Conservation (phyloP, 2,797 vertebrate species). For the Trematomus bernacchii region DNA sequence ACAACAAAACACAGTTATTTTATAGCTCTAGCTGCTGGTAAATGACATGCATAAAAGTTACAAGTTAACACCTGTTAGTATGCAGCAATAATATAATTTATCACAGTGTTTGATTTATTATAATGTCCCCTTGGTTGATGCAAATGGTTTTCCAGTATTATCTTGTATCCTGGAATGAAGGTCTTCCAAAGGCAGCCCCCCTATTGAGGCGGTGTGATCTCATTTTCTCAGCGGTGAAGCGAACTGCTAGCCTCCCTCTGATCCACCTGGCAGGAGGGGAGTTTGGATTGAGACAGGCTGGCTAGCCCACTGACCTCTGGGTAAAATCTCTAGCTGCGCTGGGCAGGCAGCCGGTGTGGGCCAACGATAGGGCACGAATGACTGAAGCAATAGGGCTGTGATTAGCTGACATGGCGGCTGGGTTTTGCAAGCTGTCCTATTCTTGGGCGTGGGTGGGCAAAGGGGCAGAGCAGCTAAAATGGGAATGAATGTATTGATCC, state of each 20-base stretch:
- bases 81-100: conserved; percentile 66
- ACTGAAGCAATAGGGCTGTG: conserved; percentile 78
- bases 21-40: conserved; percentile 39
- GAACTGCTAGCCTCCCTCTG: conserved; percentile 75
- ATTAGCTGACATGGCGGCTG: conserved; percentile 85
- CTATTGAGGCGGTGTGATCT: conserved; percentile 75
- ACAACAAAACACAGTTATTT: conserved; percentile 45
- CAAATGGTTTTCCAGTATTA: conserved; percentile 76
- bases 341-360: conserved; percentile 64
- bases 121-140: conserved; percentile 76
- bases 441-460: conserved; percentile 75
- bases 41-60: conserved; percentile 62
- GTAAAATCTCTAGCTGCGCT: conserved; percentile 74
- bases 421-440: conserved; percentile 88
- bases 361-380: conserved; percentile 71
- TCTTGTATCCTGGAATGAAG: conserved; percentile 76
- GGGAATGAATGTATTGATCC: conserved; percentile 87
- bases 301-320: conserved; percentile 80
- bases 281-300: conserved; percentile 71
- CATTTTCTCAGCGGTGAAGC: conserved; percentile 74
- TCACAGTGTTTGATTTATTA: conserved; percentile 74
- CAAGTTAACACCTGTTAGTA: conserved; percentile 65
- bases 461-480: conserved; percentile 79
- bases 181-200: conserved; percentile 78
- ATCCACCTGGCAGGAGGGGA: conserved; percentile 78